Base-by-base conservation (phyloP, 2,888 invertebrate genomes). In the Cosmorhoe ocellata region DNA sequence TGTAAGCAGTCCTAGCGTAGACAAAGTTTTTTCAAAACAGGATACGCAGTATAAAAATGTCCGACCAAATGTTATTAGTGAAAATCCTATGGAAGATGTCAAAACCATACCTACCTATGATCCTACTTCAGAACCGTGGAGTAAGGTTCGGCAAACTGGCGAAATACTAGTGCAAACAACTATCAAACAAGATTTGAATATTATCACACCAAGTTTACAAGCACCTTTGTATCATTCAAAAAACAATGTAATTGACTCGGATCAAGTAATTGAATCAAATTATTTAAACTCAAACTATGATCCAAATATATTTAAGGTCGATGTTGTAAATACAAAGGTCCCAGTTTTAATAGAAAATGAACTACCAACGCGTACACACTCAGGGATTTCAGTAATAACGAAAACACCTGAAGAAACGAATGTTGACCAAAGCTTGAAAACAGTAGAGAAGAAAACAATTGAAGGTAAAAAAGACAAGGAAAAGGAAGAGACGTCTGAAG, bases 301-400 rank as follows among this genome's bases (percentile, higher is more conserved):
- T 10, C n/a, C 18, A 8, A 40, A 13, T 12, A 10, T 36, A 28
- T 18, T 36, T 33, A 34, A 40, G 9, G 30, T 45, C 6, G 10
- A 43, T 28, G 5, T 30, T 10, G 39, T 41, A 10, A 39, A 12
- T 30, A 31, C 40, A 30, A 36, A 40, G 12, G 24, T 24, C 27
- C 18, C 14, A 14, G 31, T 30, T 3, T 31, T 31, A 13, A 30
- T 36, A 54, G 26, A 50, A 24, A 49, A 36, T n/a, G 26, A 31
- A 27, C 14, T 22, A 24, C 5, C 24, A 1, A 43, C 30, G 4
- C 30, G 12, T n/a, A 50, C 54, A 13, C 45, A 58, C 27, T 50
- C 49, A 10, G 56, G 48, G 0, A 43, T 43, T 33, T 54, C 48
- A 41, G 33, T 38, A 31, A 24, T 46, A 40, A 28, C 36, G 42